Base-by-base conservation (phyloP, 2,888 invertebrate genomes). In the Pachliopta kotzebuea region DNA sequence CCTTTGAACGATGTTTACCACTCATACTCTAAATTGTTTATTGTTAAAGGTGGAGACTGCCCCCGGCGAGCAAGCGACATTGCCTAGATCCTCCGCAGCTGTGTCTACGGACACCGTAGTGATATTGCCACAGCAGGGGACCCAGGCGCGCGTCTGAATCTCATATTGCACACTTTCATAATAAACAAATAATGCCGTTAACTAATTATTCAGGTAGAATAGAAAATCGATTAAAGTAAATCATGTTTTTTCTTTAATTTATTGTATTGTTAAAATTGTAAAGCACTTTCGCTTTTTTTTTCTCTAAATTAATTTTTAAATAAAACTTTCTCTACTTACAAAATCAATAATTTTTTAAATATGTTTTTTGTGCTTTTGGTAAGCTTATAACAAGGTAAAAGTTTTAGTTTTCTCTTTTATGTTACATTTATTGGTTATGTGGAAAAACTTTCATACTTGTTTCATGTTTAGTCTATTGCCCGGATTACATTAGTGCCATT, bases 91-190 rank as follows among this genome's bases (percentile, higher is more conserved):
- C 21, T 20, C 56, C 21, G 49, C 57, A 18, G 65, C 70, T 14
- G 60, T 62, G 20, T 59, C 72, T 21, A 66, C 75, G 24, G 68
- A 83, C 73, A 88, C 88, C 7, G 80, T 89, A 67, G 88, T 89
- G 61, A 79, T 88, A 69, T 69, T 89, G 71, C 84, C 88, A 1
- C 83, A 80, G 66, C 75, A 71, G 4, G 84, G 84, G 63, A 59
- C 74, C 18, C 86, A 84, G 69, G 83, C 85, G 4, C 81, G 81
- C 72, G 89, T 90, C 67, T 90, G 83, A 88, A 83, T 83, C 83
- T 81, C 81, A 61, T 8, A n/a, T 45, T 52, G 52, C 50, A 53
- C 20, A 53, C 20, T 26, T 50, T 45, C 42, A 42, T 49, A n/a
- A 65, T 57, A 56, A 53, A 42, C 50, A 56, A 55, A 60, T 20